A percentile compares a stretch with the other conserved stretches of the same genome.
These are phyloP conservation scores for Oscheius sp. DNA, from an alignment of 2,888 invertebrate genomes.

Conservation along the genomic window DNA sequence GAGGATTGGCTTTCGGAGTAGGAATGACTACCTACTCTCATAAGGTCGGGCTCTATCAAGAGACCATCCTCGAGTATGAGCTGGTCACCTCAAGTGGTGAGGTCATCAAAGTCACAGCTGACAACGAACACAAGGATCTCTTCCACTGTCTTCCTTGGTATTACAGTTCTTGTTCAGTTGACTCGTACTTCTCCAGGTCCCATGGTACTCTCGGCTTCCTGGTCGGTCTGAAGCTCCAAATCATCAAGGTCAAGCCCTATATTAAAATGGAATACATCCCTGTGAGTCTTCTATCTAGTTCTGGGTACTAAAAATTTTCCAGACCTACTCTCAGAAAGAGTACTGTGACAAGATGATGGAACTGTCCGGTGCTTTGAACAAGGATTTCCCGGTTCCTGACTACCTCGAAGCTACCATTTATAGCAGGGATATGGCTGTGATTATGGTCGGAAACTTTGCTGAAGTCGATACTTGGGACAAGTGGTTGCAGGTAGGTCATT, in stretches of 20 bases:
- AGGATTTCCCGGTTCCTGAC: conserved; percentile 76
- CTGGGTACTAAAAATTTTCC: conserved; percentile 8
- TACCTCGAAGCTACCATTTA: conserved; percentile 82
- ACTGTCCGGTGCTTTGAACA: conserved; percentile 78
- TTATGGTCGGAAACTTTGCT: conserved; percentile 81
- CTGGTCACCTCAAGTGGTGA: conserved; percentile 80
- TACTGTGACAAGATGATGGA: conserved; percentile 80
- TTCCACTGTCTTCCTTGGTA: conserved; percentile 80
- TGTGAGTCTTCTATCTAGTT: conserved; percentile 57
- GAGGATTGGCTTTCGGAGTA: conserved; percentile 81
- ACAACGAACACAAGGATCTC: conserved; percentile 79
- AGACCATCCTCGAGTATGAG: conserved; percentile 80
- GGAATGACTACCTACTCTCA: conserved; percentile 84
- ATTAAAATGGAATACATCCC: conserved; percentile 81
- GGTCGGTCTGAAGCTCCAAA: conserved; percentile 80
- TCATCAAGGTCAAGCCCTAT: conserved; percentile 80
- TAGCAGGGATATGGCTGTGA: conserved; percentile 79
- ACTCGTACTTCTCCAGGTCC: conserved; percentile 77
- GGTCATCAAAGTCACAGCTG: conserved; percentile 74
- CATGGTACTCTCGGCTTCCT: conserved; percentile 79
- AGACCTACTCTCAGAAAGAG: conserved; percentile 78
- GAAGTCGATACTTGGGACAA: conserved; percentile 76
- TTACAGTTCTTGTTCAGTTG: background rate
- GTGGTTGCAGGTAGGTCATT: conserved; percentile 46
- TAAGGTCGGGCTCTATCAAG: conserved; percentile 81